Percentiles rank a stretch among this genome's conserved stretches.
phyloP scores from a whole-genome alignment of 2,888 invertebrate species.

The Margaritifera margaritifera region DNA sequence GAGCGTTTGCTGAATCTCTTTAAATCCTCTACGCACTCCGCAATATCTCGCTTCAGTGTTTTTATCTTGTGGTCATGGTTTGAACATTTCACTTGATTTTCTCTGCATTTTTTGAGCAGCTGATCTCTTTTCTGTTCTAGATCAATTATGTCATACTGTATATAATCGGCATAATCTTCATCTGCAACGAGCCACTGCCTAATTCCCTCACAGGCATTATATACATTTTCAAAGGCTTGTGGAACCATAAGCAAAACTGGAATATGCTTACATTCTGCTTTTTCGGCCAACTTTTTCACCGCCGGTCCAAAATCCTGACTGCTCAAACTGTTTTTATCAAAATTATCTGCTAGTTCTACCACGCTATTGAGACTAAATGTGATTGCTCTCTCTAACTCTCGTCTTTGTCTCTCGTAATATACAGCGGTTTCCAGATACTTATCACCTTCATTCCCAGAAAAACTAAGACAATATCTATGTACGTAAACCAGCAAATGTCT shows the following conservation, averaged over 20 bases:
- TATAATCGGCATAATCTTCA: constrained; percentile 54
- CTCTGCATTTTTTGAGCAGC: constrained; percentile 36
- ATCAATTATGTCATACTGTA: constrained; percentile 55
- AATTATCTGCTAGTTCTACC: constrained; percentile 54
- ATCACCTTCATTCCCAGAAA: constrained; percentile 51
- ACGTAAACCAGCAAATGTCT: constrained; percentile 49
- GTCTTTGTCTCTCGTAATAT: constrained; percentile 60
- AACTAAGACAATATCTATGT: constrained; percentile 62
- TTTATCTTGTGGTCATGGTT: constrained; percentile 55
- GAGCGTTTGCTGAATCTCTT: constrained; percentile 49
- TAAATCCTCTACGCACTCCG: constrained; percentile 46
- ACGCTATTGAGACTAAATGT: constrained; percentile 52
- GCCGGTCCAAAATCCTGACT: constrained; percentile 53
- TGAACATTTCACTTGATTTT: constrained; percentile 49
- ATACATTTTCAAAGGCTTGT: constrained; percentile 59
- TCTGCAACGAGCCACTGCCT: constrained; percentile 62
- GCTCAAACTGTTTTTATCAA: constrained; percentile 54
- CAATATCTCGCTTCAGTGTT: constrained; percentile 41
- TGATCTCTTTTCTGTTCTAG: constrained; percentile 48
- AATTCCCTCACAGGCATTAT: constrained; percentile 52
- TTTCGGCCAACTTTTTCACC: constrained; percentile 53
- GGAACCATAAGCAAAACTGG: constrained; percentile 61
- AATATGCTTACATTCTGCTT: constrained; percentile 51
- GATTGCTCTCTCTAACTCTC: constrained; percentile 52
- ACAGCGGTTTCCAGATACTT: constrained; percentile 58